phyloP scores from a whole-genome alignment of 2,888 invertebrate genomes.

The Agrochola circellaris region DNA sequence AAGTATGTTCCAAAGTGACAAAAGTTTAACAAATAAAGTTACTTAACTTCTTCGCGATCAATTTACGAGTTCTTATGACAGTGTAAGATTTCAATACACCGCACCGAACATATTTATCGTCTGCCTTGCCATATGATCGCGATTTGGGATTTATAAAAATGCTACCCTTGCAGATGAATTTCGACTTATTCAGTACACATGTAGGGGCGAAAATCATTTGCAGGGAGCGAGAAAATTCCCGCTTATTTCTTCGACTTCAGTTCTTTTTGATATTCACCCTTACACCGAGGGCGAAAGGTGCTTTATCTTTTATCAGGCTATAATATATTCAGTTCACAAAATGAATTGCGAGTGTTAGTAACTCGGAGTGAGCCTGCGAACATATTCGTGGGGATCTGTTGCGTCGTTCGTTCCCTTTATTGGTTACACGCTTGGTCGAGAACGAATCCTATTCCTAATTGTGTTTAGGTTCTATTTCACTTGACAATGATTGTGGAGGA shows the following conservation, averaged over 20 bases:
- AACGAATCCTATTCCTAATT: constrained; percentile 81
- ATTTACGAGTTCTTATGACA: constrained; percentile 85
- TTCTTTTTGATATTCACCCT: constrained; percentile 78
- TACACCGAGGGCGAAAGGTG: constrained; percentile 78
- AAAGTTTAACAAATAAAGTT: constrained; percentile 79
- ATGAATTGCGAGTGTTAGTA: constrained; percentile 91
- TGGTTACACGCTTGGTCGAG: constrained; percentile 81
- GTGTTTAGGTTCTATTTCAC: constrained; percentile 81
- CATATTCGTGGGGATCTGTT: constrained; percentile 90
- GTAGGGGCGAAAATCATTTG: constrained; percentile 78
- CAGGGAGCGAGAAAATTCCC: constrained; percentile 73
- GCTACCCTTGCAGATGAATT: constrained; percentile 67
- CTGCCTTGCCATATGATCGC: constrained; percentile 84
- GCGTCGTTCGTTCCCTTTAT: constrained; percentile 86
- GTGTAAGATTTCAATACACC: constrained; percentile 88
- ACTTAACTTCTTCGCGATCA: constrained; percentile 79
- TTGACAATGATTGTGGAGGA: constrained; percentile 73
- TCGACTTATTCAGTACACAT: constrained; percentile 70
- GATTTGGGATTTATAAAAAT: constrained; percentile 87
- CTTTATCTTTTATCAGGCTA: constrained; percentile 78
- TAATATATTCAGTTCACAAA: constrained; percentile 91
- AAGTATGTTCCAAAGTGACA: constrained; percentile 68
- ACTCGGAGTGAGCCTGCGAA: constrained; percentile 90
- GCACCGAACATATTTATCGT: constrained; percentile 86
- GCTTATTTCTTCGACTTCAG: constrained; percentile 82